Evolutionary conservation across 2,888 invertebrate species (phyloP).

Genomic region (Halictus ligatus): DNA sequence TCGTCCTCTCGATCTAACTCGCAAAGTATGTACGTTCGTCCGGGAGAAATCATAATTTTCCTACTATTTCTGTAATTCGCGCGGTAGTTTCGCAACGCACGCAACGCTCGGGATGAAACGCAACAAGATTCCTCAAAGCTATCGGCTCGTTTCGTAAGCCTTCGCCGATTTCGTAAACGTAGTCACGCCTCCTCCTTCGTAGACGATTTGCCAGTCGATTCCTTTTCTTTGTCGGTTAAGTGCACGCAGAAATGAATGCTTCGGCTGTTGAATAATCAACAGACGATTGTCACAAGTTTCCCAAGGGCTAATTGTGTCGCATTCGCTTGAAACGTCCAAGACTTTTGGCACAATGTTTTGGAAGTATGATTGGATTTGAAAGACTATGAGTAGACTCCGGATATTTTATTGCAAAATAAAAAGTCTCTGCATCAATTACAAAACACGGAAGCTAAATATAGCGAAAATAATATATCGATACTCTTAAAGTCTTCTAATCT

Average conservation of each 20-base stretch:
- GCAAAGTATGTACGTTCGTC: conserved; percentile 65
- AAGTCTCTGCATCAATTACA: too few relatives aligned
- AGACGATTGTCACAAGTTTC: too few relatives aligned
- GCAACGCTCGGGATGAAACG: background rate
- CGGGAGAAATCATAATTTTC: conserved; percentile 19
- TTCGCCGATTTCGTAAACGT: background rate
- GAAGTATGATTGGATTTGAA: too few relatives aligned
- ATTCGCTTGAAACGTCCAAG: too few relatives aligned
- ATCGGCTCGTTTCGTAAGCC: background rate
- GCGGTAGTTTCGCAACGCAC: background rate
- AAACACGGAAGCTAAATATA: too few relatives aligned
- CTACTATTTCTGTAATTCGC: background rate
- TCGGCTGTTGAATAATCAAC: background rate
- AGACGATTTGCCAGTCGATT: background rate
- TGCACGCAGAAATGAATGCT: too few relatives aligned
- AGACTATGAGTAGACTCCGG: too few relatives aligned
- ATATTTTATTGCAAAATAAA: too few relatives aligned
- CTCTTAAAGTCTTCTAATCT: too few relatives aligned
- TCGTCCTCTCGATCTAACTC: conserved; percentile 82
- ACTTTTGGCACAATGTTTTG: too few relatives aligned
- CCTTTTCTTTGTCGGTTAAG: background rate
- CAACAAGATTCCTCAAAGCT: conserved; percentile 1
- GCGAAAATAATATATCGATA: too few relatives aligned
- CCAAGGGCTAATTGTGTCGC: too few relatives aligned
- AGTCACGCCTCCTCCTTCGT: background rate